phyloP scores from a whole-genome alignment of 92 coral and sea anemone genomes.

The Zoanthus sansibaricus region DNA sequence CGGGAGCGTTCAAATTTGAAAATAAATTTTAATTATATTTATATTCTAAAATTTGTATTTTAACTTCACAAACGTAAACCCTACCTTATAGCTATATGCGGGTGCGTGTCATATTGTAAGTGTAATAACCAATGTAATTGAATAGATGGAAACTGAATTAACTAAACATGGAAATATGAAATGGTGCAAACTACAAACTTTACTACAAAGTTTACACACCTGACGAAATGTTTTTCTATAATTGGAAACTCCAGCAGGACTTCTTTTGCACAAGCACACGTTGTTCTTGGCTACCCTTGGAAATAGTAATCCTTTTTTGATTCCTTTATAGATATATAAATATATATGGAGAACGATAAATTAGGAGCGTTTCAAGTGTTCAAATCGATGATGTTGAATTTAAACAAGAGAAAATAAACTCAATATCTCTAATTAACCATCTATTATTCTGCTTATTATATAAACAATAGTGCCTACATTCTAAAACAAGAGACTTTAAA shows the following conservation, averaged over 20 bases:
- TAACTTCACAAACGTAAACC: too few species aligned
- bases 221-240: slow-evolving; percentile 63
- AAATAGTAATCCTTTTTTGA: slow-evolving; percentile 41
- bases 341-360: neutral
- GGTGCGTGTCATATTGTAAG: too few species aligned
- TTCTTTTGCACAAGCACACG: slow-evolving; percentile 27
- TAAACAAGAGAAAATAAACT: neutral
- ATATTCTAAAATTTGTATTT: too few species aligned
- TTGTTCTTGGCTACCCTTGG: slow-evolving; percentile 62
- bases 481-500: neutral
- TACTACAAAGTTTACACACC: slow-evolving; percentile 40
- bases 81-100: too few species aligned
- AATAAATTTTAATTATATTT: neutral
- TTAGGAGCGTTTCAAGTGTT: neutral
- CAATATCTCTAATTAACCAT: neutral
- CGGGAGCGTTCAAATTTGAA: slow-evolving; percentile 11
- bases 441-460: neutral
- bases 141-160: too few species aligned
- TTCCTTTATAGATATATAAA: slow-evolving; percentile 5
- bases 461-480: neutral
- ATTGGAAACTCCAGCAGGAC: slow-evolving; percentile 61
- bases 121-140: too few species aligned
- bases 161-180: slow-evolving; percentile 1
- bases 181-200: neutral
- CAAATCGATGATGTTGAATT: neutral